A percentile compares a stretch with the other conserved stretches of the same genome.
Conservation (phyloP, 2,113 vertebrate genomes). For the Falcunculus frontatus region DNA sequence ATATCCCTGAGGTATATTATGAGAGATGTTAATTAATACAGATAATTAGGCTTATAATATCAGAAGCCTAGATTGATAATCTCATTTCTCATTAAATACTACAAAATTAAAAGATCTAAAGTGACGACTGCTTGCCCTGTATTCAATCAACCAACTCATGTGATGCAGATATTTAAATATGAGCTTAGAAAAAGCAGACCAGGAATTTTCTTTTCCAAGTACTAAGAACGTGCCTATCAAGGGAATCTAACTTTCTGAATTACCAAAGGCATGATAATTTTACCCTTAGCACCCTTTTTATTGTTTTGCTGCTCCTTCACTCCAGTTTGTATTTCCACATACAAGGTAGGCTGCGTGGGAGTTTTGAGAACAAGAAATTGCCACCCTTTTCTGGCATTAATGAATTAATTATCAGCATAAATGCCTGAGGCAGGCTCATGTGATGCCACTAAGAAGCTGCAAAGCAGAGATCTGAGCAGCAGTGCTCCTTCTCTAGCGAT, state of each 20-base stretch:
- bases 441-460: constrained; percentile 19
- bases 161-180: not conserved
- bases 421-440: constrained; percentile 50
- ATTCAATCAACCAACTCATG: not conserved
- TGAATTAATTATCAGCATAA: constrained; percentile 30
- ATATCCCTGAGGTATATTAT: not conserved
- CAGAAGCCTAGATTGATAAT: constrained; percentile 18
- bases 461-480: constrained; percentile 15
- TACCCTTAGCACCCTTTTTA: constrained; percentile 50
- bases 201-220: not conserved
- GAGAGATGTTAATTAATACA: constrained; percentile 48
- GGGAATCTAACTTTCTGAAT: constrained; percentile 32
- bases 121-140: not conserved
- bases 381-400: constrained; percentile 12
- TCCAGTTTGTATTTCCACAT: not conserved
- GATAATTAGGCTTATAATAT: constrained; percentile 19
- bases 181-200: not conserved
- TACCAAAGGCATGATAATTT: constrained; percentile 7
- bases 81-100: constrained; percentile 35
- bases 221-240: not conserved
- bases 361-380: constrained; percentile 63
- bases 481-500: not conserved
- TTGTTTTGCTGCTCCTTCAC: constrained; percentile 54
- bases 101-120: constrained; percentile 38
- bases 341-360: not conserved